A percentile compares a stretch with the other conserved stretches of the same genome.
Conservation (phyloP, 2,113 vertebrate species). For the Zosterops lateralis region DNA sequence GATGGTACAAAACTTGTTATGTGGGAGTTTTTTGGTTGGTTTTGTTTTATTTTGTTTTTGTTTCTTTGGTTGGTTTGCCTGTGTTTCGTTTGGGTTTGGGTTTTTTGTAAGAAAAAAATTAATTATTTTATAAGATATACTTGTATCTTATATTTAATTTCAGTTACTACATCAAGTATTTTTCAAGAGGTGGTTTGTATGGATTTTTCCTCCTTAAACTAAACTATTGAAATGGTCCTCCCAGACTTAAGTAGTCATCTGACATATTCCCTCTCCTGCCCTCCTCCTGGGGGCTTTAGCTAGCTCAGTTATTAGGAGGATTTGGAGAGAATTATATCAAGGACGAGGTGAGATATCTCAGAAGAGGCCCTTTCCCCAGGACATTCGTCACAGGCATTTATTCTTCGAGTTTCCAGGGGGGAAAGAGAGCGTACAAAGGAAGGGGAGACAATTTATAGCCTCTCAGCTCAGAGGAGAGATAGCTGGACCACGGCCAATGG, state of each 20-base stretch:
- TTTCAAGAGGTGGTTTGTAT: background rate
- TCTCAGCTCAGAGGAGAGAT: too few species aligned
- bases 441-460: too few species aligned
- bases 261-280: too few species aligned
- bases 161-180: background rate
- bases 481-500: too few species aligned
- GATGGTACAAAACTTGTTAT: background rate
- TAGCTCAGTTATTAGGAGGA: too few species aligned
- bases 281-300: too few species aligned
- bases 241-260: background rate
- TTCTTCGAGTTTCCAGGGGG: too few species aligned
- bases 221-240: background rate
- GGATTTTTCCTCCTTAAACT: background rate
- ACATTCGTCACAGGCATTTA: too few species aligned
- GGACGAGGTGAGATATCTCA: too few species aligned
- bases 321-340: too few species aligned
- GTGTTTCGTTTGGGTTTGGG: background rate
- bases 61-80: background rate
- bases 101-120: background rate
- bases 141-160: background rate
- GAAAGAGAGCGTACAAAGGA: too few species aligned
- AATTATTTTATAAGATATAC: background rate
- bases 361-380: too few species aligned
- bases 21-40: rapidly evolving
- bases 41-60: background rate